Conservation (phyloP, 2,888 invertebrate genomes). For the Drosophila macrothrix region DNA sequence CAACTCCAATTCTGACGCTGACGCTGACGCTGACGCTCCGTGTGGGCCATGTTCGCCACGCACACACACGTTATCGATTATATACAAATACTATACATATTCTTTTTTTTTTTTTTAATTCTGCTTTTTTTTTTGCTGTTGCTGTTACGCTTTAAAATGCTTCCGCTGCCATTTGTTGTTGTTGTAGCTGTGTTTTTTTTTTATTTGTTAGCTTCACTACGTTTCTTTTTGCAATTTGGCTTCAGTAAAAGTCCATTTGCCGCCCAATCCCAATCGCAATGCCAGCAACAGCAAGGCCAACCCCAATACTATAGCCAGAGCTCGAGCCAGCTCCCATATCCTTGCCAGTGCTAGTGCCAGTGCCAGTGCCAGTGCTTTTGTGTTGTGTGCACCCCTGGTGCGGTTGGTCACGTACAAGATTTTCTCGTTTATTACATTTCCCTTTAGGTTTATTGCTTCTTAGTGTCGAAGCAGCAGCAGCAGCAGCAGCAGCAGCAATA, state of each 20-base stretch:
- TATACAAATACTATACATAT: slow-evolving; percentile 20
- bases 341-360: neutral
- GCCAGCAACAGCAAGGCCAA: slow-evolving; percentile 39
- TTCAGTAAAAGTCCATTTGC: slow-evolving; percentile 73
- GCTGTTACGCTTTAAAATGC: slow-evolving; percentile 78
- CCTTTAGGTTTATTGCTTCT: slow-evolving; percentile 84
- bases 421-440: slow-evolving; percentile 84
- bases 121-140: slow-evolving; percentile 41
- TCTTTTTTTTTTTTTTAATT: slow-evolving; percentile 46
- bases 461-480: slow-evolving; percentile 64
- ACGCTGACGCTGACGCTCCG: slow-evolving; percentile 15
- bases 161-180: slow-evolving; percentile 56
- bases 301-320: slow-evolving; percentile 44
- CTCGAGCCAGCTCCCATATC: neutral
- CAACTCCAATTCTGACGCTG: slow-evolving; percentile 16
- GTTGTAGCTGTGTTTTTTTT: slow-evolving; percentile 34
- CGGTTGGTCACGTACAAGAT: slow-evolving; percentile 85
- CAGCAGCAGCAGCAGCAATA: slow-evolving; percentile 20
- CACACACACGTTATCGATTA: slow-evolving; percentile 73
- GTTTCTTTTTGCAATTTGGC: slow-evolving; percentile 62
- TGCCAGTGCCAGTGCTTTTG: slow-evolving; percentile 11
- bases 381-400: slow-evolving; percentile 71
- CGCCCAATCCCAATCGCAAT: slow-evolving; percentile 42
- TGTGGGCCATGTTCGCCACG: slow-evolving; percentile 44
- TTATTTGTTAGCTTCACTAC: slow-evolving; percentile 2